Evolutionary conservation across 2,888 invertebrate genomes (phyloP), one percentile per base, ranked within the genome.

Genomic region (Heliconius hortense): DNA sequence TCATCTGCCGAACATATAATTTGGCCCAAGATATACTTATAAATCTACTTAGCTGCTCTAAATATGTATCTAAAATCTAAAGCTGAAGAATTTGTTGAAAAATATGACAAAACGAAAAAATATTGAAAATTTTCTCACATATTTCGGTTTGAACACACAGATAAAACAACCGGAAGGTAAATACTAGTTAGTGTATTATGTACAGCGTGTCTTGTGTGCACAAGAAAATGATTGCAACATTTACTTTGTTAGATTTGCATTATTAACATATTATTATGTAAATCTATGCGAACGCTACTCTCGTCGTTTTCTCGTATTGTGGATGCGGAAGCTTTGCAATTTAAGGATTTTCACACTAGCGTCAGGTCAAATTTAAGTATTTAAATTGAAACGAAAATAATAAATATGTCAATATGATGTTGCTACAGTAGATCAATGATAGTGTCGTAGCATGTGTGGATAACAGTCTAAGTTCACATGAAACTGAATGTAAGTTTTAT

Each of bases 231-330:
- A 71, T 71, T 60, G 35, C 24, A 35, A 21, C 60, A 26, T 60
- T 60, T 39, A 39, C 24, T n/a, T 59, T 18, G 59, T 59, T 21
- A 69, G 31, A 69, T 69, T 53, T 31, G 15, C 35, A 71, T 60
- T 39, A 26, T 59, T 26, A 59, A 71, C 24, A 71, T 43, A 71
- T 35, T 39, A 60, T 59, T 71, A 71, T 74, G 69, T 53, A 31
- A 76, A 72, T 72, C 15, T 39, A n/a, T 43, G 60, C 67, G 48
- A 62, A 70, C 28, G 31, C 62, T 35, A 69, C 69, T 53, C 68
- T 77, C 67, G 71, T 74, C 63, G 73, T 69, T 76, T 69, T 64
- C 72, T 76, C 69, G 69, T 64, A 74, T 76, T 76, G 68, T 64
- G 31, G 72, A 78, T 76, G 66, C 13, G 72, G 76, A 64, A 75